Base-by-base conservation (phyloP, 2,113 vertebrate species). In the Strigops habroptila region DNA sequence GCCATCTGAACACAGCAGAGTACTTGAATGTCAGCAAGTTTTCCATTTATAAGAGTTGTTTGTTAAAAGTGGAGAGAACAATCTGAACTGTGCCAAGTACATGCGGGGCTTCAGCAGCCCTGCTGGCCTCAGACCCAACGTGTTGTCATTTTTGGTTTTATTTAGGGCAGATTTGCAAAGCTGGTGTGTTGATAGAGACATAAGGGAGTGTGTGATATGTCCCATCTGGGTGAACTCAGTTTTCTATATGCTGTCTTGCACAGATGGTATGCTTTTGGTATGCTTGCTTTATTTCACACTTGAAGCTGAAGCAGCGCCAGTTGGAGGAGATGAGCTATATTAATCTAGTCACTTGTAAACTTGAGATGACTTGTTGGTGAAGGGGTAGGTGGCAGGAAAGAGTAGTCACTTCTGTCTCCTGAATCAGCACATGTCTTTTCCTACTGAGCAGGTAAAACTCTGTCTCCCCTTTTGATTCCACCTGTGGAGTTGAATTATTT, bases 101-200 rank as follows among this genome's bases (percentile, higher is more conserved):
- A 90, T 4, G 43, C 37, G 33, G 39, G 39, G 85, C 63, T 8
- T 87, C 8, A 2, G 35, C 79, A 91, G 93, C 71, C 89, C 86
- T 49, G 80, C 86, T 93, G 92, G 90, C 86, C 92, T 91, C 91
- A 39, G 31, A 39, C 81, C 39, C 30, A 78, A 78, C 1, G 7
- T 60, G 82, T 71, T 96, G 84, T 93, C 82, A 86, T 3, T 88
- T 78, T 53, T 77, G 79, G 25, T 71, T 92, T 94, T 96, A 94
- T 96, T 95, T 94, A 82, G 94, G 73, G 85, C 77, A 95, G 68
- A 81, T 93, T 76, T 88, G 79, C 88, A 88, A 33, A 94, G 76
- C 86, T 91, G 75, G 4, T 91, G 77, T 94, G 88, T 82, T 95
- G 96, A 93, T 78, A 68, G 49, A 60, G 79, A 70, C 92, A 77